Evolutionary conservation across 2,797 vertebrate genomes (phyloP), one percentile per base, ranked within the genome.

Genomic region (Petrocephalus sullivani): DNA sequence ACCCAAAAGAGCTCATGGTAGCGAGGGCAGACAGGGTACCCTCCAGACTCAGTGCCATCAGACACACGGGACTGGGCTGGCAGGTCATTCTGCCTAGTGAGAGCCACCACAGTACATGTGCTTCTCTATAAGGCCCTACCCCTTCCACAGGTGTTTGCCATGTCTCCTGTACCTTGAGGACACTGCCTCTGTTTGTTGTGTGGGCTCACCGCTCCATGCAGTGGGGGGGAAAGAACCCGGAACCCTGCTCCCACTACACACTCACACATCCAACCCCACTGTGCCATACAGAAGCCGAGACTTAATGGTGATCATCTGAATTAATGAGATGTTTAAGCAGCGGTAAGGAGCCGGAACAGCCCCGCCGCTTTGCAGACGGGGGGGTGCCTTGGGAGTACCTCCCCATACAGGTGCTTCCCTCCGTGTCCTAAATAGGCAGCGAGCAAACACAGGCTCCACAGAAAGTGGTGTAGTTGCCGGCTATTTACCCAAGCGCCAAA

Each of bases 311-410:
- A 88, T 88, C 49, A 56, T 86, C 33, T 33, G 60, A 71, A 85
- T 64, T 85, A 86, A 85, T 88, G 61, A 88, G 58, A 83, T 84
- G 78, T 56, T 88, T 86, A 75, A 71, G 28, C 51, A 71, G 28
- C 33, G 2, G 7, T n/a, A 60, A 85, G 51, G 28, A 75, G n/a
- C 82, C 19, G 61, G 81, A 67, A 57, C 82, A 75, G 5, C 33
- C 57, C 23, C 8, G 16, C n/a, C 12, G 9, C 28, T 84, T 41
- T 67, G 21, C 58, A 2, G 78, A 23, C 8, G 19, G 33, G 54
- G 9, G 49, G 41, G 46, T 21, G 41, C 49, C 53, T 85, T 53
- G 78, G 19, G 19, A 2, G 46, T 2, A 3, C 46, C n/a, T 4
- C 46, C 78, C 9, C 8, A 33, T 7, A 21, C 4, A 14, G 81